Evolutionary conservation across 2,113 vertebrate species (phyloP), one percentile per base, ranked within the genome.

Genomic region (Tenebrosternarchus preto): DNA sequence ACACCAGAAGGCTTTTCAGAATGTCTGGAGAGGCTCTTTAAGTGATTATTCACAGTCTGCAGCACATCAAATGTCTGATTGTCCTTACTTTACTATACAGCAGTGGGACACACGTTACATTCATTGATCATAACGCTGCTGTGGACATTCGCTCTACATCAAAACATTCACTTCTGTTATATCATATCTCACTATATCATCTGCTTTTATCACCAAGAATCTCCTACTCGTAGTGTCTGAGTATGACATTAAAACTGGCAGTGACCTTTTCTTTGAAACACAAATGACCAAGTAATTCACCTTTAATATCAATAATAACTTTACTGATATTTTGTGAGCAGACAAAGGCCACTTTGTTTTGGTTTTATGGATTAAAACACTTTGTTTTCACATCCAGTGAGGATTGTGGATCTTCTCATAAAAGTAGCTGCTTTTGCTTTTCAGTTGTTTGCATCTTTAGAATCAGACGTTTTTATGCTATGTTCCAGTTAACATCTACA

Each of bases 111-210:
- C 71, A 60, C 74, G n/a, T 61, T 24, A 5, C 16, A 66, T 69
- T 63, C 69, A 83, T 75, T 53, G 55, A 69, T 69, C 72, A 69
- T 57, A 61, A 83, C 63, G 61, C 33, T 24, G 71, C 61, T 75
- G 56, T 19, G 39, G 24, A 22, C 71, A n/a, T 46, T 71, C 46
- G 24, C 9, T 36, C 56, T 60, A 17, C 56, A 78, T 50, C 27
- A 43, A 20, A n/a, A 29, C 29, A n/a, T 67, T 67, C 27, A n/a
- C 39, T 69, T 50, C 17, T 72, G 11, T 25, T 46, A 50, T 71
- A 17, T 19, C n/a, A 27, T 46, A 36, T n/a, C 15, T 77, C 20
- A n/a, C 27, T 1, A n/a, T 46, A 31, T 33, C 15, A 19, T 64
- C 61, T 67, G 7, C 20, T 31, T 68, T 2, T 67, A 6, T 55